Evolutionary conservation across 2,888 invertebrate species (phyloP).

Genomic region (Noctua pronuba): DNA sequence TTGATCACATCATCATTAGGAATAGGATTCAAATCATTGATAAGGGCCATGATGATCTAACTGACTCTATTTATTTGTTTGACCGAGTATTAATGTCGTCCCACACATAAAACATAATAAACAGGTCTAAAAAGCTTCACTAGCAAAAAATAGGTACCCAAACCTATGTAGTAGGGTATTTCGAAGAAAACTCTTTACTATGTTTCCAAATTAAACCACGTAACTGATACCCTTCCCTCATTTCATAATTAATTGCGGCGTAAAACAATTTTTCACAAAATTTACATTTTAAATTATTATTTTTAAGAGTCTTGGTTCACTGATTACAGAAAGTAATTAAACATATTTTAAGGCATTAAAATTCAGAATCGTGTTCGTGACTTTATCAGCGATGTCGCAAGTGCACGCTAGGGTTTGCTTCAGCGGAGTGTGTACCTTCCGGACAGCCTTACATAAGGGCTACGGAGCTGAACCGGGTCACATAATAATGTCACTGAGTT

Average conservation of each 20-base stretch:
- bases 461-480: slow-evolving; percentile 65
- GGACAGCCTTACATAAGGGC: slow-evolving; percentile 65
- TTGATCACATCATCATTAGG: slow-evolving; percentile 3
- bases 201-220: background rate
- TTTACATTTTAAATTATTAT: slow-evolving; percentile 15
- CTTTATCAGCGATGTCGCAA: slow-evolving; percentile 57
- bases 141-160: background rate
- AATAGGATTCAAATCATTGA: background rate
- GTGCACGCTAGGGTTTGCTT: slow-evolving; percentile 59
- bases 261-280: background rate
- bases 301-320: slow-evolving; percentile 9
- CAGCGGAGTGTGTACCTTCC: slow-evolving; percentile 49
- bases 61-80: background rate
- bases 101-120: background rate
- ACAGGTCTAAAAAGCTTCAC: background rate
- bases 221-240: background rate
- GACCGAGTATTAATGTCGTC: background rate
- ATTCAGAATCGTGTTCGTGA: slow-evolving; percentile 61
- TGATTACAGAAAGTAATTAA: slow-evolving; percentile 39
- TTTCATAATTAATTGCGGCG: slow-evolving; percentile 5
- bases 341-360: slow-evolving; percentile 41
- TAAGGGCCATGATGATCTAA: slow-evolving; percentile 1
- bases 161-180: background rate
- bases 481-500: slow-evolving; percentile 63
- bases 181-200: background rate